Evolutionary conservation across 1,140 invertebrate species (phyloP).

Genomic region (Stratiolaelaps scimitus): DNA sequence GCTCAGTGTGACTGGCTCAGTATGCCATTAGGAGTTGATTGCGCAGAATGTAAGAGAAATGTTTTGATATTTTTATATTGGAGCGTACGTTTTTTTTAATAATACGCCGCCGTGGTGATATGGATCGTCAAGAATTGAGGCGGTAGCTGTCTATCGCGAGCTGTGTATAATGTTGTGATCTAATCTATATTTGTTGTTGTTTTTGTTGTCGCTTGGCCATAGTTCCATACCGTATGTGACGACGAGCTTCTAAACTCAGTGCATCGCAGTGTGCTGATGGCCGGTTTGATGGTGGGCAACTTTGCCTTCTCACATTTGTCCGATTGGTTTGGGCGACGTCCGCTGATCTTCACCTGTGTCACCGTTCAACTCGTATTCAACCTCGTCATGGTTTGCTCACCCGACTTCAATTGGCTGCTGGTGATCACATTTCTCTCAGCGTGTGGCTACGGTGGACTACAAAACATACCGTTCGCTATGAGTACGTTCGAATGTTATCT

Average conservation of each 20-base stretch:
- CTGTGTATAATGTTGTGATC: too few relatives aligned
- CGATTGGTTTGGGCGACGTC: conserved; percentile 1
- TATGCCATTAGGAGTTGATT: too few relatives aligned
- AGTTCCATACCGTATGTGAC: conserved; percentile 19
- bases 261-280: conserved; percentile 16
- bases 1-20: too few relatives aligned
- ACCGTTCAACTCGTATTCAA: conserved; percentile 1
- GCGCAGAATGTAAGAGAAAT: too few relatives aligned
- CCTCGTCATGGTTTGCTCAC: background rate
- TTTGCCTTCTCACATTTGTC: conserved; percentile 12
- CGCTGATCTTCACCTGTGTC: background rate
- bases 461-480: conserved; percentile 13
- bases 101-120: too few relatives aligned
- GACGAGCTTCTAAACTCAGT: background rate
- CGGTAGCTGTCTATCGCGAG: too few relatives aligned
- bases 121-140: too few relatives aligned
- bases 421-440: background rate
- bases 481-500: background rate
- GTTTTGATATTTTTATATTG: too few relatives aligned
- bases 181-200: background rate
- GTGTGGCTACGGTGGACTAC: conserved; percentile 13
- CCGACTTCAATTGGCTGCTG: conserved; percentile 2
- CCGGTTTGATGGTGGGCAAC: conserved; percentile 16
- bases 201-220: background rate
- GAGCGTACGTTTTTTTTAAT: too few relatives aligned